phyloP scores from a whole-genome alignment of 1,140 invertebrate genomes.

The Polypedilum pembai region DNA sequence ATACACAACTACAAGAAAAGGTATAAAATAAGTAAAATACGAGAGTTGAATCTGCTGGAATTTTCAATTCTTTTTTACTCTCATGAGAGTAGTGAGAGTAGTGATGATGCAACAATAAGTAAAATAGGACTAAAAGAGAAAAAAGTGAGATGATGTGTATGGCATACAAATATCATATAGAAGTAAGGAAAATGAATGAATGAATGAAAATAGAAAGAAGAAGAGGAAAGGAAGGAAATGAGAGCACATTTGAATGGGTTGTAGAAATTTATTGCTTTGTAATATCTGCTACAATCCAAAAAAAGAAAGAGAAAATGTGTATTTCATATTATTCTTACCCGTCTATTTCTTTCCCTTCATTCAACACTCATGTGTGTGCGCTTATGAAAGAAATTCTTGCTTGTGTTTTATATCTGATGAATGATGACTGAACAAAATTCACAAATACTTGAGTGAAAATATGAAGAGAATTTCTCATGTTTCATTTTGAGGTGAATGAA shows the following conservation, averaged over 20 bases:
- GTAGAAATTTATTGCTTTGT: constrained; percentile 9
- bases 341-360: background rate
- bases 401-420: too few species aligned
- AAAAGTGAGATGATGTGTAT: background rate
- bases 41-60: too few species aligned
- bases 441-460: too few species aligned
- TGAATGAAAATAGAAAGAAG: background rate
- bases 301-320: background rate
- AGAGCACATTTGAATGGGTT: background rate
- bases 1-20: too few species aligned
- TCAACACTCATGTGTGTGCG: background rate
- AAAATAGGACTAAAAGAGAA: background rate
- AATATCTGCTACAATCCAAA: background rate
- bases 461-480: too few species aligned
- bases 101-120: constrained; percentile 1
- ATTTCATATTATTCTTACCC: background rate
- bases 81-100: too few species aligned
- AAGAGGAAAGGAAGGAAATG: background rate
- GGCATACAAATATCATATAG: background rate
- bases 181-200: background rate
- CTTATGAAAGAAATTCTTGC: too few species aligned
- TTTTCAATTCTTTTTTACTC: too few species aligned
- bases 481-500: too few species aligned
- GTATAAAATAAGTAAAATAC: too few species aligned
- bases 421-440: too few species aligned